A percentile compares a stretch with the other conserved stretches of the same genome.
phyloP scores from a whole-genome alignment of 2,888 invertebrate genomes.

The Cloeon dipterum region DNA sequence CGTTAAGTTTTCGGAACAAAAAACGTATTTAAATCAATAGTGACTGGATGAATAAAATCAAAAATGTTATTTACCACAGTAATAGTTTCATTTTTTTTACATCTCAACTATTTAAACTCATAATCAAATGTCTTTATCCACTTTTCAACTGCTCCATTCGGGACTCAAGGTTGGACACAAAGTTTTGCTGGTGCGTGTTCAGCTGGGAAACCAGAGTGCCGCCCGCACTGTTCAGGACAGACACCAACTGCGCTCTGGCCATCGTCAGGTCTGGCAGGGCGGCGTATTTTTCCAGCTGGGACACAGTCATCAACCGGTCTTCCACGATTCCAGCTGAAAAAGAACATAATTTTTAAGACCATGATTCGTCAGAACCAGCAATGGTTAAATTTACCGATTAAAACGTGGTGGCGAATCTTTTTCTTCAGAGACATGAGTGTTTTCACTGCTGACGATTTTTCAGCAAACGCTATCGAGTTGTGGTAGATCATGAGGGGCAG shows the following conservation, averaged over 20 bases:
- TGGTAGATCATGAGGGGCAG: constrained; percentile 36
- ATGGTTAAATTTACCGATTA: constrained; percentile 31
- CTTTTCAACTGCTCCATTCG: constrained; percentile 10
- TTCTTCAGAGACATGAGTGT: constrained; percentile 39
- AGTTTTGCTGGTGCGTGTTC: constrained; percentile 38
- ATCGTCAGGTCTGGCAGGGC: constrained; percentile 36
- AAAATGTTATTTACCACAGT: no score
- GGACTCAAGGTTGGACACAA: constrained; percentile 39
- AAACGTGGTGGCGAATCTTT: constrained; percentile 42
- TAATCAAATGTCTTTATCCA: no score
- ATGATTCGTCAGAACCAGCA: background rate
- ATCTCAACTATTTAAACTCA: no score
- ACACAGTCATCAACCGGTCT: constrained; percentile 37
- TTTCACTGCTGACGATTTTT: constrained; percentile 27
- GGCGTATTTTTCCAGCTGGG: constrained; percentile 42
- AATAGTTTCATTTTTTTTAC: no score
- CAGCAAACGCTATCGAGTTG: constrained; percentile 42
- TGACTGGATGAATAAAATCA: no score
- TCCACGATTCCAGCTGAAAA: constrained; percentile 45
- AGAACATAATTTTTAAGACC: background rate
- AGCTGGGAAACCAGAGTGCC: constrained; percentile 37
- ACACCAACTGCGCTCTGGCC: constrained; percentile 41
- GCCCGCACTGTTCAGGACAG: constrained; percentile 34
- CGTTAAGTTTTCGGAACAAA: no score
- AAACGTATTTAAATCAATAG: no score